phyloP scores from a whole-genome alignment of 2,797 vertebrate genomes.

The Molossus molossus region DNA sequence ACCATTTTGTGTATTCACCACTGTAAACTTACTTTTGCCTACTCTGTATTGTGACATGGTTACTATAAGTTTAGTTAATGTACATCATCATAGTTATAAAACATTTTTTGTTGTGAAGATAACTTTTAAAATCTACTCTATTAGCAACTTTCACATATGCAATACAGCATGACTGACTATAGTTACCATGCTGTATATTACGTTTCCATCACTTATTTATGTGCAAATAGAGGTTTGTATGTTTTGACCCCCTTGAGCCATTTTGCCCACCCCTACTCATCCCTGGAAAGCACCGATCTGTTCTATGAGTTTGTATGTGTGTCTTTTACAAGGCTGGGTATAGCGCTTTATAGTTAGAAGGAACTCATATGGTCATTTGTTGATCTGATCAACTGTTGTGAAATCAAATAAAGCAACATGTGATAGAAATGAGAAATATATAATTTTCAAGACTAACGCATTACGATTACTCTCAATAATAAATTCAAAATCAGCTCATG shows the following conservation, averaged over 20 bases:
- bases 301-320: neutral
- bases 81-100: neutral
- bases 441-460: neutral
- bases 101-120: neutral
- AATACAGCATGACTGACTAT: neutral
- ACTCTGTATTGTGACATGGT: neutral
- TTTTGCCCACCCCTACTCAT: neutral
- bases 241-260: neutral
- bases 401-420: neutral
- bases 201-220: neutral
- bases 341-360: neutral
- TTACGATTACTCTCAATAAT: slow-evolving; percentile 15
- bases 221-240: neutral
- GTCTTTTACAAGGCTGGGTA: neutral
- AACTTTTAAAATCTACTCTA: neutral
- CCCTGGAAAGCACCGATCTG: neutral
- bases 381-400: neutral
- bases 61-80: neutral
- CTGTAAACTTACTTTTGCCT: neutral
- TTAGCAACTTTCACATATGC: neutral
- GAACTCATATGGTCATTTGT: neutral
- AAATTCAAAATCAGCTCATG: neutral
- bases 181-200: neutral
- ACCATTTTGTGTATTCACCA: neutral
- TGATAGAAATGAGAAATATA: neutral